These are phyloP conservation scores for Caenorhabditis brenneri DNA, from an alignment of 1,140 invertebrate genomes.

Conservation along the genomic window DNA sequence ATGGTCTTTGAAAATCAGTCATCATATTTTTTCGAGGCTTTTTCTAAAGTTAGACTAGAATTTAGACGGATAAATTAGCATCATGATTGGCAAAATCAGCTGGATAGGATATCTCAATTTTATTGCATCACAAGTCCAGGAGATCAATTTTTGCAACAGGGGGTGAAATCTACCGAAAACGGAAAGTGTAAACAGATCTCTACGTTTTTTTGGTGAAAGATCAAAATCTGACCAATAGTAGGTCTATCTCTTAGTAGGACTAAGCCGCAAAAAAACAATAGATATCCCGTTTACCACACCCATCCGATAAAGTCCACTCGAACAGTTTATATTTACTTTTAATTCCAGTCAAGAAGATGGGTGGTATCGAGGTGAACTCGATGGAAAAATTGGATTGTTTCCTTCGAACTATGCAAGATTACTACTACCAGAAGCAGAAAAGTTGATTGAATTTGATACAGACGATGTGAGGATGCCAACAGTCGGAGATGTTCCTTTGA, in stretches of 20 bases:
- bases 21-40: not conserved
- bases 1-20: not conserved
- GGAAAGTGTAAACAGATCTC: not conserved
- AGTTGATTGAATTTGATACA: not conserved
- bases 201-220: not conserved
- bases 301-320: not conserved
- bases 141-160: no score
- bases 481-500: not conserved
- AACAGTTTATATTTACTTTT: not conserved
- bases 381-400: not conserved
- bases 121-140: not conserved
- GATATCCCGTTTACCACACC: not conserved
- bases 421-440: not conserved
- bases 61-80: not conserved
- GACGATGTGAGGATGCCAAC: not conserved
- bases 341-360: slow-evolving; percentile 19
- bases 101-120: not conserved
- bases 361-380: not conserved
- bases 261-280: not conserved
- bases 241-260: not conserved
- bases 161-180: no score
- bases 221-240: slow-evolving; percentile 16
- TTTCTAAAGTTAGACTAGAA: not conserved
- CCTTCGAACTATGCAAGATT: slow-evolving; percentile 2
- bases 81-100: slow-evolving; percentile 21